These are phyloP conservation scores for Paralvinella palmiformis DNA, from an alignment of 1,140 invertebrate species.

Conservation along the genomic window DNA sequence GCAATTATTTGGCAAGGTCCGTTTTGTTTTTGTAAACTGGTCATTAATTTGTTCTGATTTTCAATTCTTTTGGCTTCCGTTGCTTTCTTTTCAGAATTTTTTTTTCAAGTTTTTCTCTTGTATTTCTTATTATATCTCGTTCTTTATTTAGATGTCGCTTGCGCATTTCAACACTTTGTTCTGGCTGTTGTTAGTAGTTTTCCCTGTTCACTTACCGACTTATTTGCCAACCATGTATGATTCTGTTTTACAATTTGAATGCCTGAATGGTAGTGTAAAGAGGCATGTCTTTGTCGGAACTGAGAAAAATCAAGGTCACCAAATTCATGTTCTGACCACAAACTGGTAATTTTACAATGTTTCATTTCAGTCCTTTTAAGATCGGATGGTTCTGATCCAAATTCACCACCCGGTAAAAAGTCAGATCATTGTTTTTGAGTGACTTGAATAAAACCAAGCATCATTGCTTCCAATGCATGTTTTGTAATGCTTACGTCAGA, in stretches of 20 bases:
- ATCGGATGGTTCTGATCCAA: neutral
- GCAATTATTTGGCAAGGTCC: no score
- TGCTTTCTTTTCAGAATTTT: no score
- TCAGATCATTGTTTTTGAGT: conserved; percentile 1
- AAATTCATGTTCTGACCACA: conserved; percentile 8
- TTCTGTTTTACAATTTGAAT: conserved; percentile 8
- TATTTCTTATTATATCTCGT: no score
- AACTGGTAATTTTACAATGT: conserved; percentile 5
- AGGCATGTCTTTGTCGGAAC: conserved; percentile 5
- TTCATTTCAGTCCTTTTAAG: neutral
- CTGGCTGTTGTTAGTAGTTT: no score
- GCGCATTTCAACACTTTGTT: no score
- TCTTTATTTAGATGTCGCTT: no score
- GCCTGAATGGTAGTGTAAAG: conserved; percentile 6
- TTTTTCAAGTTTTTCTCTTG: no score
- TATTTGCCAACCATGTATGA: neutral
- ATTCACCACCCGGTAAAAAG: conserved; percentile 11
- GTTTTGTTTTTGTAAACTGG: no score
- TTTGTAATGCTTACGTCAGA: neutral
- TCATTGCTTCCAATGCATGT: conserved; percentile 4
- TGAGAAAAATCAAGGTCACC: conserved; percentile 8
- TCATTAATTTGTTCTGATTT: no score
- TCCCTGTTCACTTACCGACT: conserved; percentile 6
- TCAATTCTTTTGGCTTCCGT: no score
- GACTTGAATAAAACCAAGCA: conserved; percentile 9